Evolutionary conservation across 2,113 vertebrate species (phyloP).

Genomic region (Serinus canaria): DNA sequence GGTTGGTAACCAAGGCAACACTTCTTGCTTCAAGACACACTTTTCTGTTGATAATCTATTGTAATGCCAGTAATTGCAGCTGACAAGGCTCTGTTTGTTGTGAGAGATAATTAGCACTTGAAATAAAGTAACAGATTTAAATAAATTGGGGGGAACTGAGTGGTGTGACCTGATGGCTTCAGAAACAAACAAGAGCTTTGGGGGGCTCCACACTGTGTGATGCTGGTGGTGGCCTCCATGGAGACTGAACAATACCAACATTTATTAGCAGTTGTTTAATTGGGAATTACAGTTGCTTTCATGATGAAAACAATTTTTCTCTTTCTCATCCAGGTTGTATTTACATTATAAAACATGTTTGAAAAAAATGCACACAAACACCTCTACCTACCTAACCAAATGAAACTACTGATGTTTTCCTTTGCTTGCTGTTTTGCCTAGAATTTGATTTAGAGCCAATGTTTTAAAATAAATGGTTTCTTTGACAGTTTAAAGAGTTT

Average conservation of each 20-base stretch:
- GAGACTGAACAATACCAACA: neutral
- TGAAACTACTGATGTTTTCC: neutral
- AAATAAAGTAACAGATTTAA: conserved; percentile 78
- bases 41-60: conserved; percentile 76
- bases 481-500: neutral
- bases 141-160: conserved; percentile 65
- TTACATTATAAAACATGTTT: neutral
- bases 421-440: neutral
- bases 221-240: neutral
- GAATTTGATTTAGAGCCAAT: neutral
- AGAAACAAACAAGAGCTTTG: conserved; percentile 59
- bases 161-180: conserved; percentile 55
- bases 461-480: neutral
- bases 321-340: neutral
- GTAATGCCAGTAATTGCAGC: conserved; percentile 76
- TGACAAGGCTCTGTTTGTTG: conserved; percentile 77
- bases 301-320: conserved; percentile 45
- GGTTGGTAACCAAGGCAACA: conserved; percentile 78
- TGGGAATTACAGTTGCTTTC: conserved; percentile 40
- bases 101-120: conserved; percentile 80
- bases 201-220: neutral
- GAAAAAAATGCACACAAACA: neutral
- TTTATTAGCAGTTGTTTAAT: conserved; percentile 22
- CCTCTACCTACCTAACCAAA: neutral
- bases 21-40: conserved; percentile 54